Percentiles rank a stretch among this genome's conserved stretches.
Evolutionary conservation across 2,113 vertebrate species (phyloP).

Genomic region (Ictalurus punctatus): DNA sequence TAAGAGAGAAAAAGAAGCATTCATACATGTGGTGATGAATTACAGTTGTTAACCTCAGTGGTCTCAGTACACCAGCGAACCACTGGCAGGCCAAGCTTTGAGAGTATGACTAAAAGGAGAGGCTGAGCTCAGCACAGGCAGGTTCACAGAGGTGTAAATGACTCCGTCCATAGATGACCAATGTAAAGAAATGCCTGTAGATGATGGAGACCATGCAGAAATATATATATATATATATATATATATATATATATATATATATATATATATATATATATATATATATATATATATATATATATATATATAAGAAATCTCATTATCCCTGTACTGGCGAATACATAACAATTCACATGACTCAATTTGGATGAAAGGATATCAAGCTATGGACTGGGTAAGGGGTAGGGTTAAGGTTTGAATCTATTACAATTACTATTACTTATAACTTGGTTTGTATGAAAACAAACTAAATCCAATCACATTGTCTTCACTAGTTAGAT

Average conservation of each 20-base stretch:
- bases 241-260: neutral
- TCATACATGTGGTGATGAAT: slow-evolving; percentile 8
- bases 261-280: no score
- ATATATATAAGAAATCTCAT: neutral
- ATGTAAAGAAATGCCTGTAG: neutral
- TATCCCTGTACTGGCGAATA: neutral
- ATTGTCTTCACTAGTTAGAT: neutral
- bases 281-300: no score
- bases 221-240: no score
- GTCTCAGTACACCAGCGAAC: neutral
- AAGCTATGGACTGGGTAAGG: neutral
- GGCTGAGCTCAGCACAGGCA: slow-evolving; percentile 3
- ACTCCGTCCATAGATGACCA: neutral
- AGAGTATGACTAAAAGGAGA: slow-evolving; percentile 6
- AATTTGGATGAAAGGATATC: neutral
- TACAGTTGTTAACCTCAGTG: slow-evolving; percentile 11
- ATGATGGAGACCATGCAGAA: no score
- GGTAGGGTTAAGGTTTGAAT: neutral
- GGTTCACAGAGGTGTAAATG: neutral
- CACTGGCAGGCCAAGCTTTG: neutral
- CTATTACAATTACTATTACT: neutral
- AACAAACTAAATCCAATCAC: neutral
- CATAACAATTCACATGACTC: neutral
- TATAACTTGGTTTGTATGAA: neutral
- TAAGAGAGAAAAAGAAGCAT: neutral